phyloP scores from a whole-genome alignment of 2,797 vertebrate genomes.

The Rhyacichthys aspro region DNA sequence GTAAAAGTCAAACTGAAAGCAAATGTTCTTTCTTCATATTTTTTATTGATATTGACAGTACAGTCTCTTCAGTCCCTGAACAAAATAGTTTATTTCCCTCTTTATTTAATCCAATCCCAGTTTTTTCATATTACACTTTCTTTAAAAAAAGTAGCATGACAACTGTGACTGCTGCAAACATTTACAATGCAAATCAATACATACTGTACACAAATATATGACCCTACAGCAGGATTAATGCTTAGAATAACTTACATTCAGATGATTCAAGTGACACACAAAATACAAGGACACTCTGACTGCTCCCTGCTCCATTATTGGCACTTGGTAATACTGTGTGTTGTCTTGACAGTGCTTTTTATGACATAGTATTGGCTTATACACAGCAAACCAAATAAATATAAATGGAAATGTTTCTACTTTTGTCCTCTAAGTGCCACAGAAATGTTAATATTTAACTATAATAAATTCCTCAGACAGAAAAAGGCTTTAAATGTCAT shows the following conservation, averaged over 20 bases:
- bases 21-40: constrained; percentile 24
- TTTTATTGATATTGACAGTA: constrained; percentile 66
- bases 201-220: constrained; percentile 61
- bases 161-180: constrained; percentile 69
- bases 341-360: constrained; percentile 1
- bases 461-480: constrained; percentile 2
- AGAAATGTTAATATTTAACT: constrained; percentile 16
- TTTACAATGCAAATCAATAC: constrained; percentile 68
- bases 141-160: constrained; percentile 63
- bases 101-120: constrained; percentile 46
- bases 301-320: constrained; percentile 20
- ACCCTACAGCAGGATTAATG: constrained; percentile 67
- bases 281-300: constrained; percentile 18
- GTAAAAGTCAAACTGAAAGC: constrained; percentile 11
- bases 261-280: constrained; percentile 77
- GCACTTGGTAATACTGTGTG: constrained; percentile 44
- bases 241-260: constrained; percentile 84
- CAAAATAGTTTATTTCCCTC: constrained; percentile 49
- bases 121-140: constrained; percentile 39
- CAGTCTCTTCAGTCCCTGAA: constrained; percentile 62
- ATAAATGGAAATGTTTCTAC: constrained; percentile 25
- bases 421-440: constrained; percentile 7
- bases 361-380: constrained; percentile 3
- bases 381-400: neutral
- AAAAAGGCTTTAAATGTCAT: constrained; percentile 17